Evolutionary conservation across 2,797 vertebrate genomes (phyloP).

Genomic region (Acridotheres tristis): DNA sequence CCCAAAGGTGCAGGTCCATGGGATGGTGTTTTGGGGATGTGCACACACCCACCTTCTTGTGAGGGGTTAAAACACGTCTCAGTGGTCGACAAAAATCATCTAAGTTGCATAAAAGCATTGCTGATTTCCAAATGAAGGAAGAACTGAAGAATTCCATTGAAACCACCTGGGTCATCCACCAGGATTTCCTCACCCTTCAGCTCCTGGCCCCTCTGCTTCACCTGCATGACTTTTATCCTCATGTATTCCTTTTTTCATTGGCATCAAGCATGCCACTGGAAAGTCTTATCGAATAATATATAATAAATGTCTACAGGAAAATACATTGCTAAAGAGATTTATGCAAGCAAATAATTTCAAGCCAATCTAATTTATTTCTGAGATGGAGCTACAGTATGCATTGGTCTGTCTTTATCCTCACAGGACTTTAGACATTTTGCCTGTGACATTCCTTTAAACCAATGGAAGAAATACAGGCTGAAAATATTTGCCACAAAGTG

Average conservation of each 20-base stretch:
- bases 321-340: not conserved
- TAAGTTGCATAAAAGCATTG: not conserved
- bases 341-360: not conserved
- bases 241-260: not conserved
- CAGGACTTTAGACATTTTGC: not conserved
- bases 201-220: not conserved
- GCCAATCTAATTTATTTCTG: not conserved
- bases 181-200: not conserved
- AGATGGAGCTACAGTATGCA: not conserved
- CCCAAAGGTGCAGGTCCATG: not conserved
- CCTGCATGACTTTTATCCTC: not conserved
- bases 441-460: not conserved
- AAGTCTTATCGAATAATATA: not conserved
- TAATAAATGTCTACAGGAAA: not conserved
- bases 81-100: not conserved
- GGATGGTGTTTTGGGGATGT: rapidly evolving
- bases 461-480: not conserved
- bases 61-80: rapidly evolving
- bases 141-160: not conserved
- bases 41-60: not conserved
- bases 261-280: not conserved
- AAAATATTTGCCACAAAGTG: not conserved
- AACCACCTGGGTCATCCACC: not conserved
- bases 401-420: not conserved
- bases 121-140: not conserved